Evolutionary conservation across 2,797 vertebrate genomes (phyloP).

Genomic region (Lithobates pipiens): DNA sequence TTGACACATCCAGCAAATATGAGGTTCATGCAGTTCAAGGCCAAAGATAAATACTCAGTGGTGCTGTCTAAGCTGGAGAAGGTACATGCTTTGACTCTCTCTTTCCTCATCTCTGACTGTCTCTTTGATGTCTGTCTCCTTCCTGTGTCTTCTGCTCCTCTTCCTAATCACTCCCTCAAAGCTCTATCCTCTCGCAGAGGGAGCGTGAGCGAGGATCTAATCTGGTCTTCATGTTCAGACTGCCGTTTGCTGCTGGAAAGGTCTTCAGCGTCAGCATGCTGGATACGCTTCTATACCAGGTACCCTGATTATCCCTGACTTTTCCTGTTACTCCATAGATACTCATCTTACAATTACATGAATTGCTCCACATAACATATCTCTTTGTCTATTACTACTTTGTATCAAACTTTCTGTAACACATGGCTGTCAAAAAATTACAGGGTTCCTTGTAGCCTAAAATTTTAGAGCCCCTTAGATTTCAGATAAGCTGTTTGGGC

Average conservation of each 20-base stretch:
- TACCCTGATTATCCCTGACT: conserved; percentile 57
- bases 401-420: background rate
- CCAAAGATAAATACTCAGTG: conserved; percentile 85
- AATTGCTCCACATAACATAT: background rate
- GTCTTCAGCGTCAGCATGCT: conserved; percentile 89
- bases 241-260: conserved; percentile 86
- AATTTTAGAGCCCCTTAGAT: background rate
- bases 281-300: conserved; percentile 87
- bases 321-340: background rate
- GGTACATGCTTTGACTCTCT: conserved; percentile 69
- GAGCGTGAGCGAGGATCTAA: conserved; percentile 86
- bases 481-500: background rate
- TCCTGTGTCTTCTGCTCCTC: conserved; percentile 16
- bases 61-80: conserved; percentile 86
- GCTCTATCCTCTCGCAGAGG: conserved; percentile 73
- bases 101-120: conserved; percentile 6
- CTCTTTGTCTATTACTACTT: background rate
- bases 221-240: conserved; percentile 86
- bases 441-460: background rate
- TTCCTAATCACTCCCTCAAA: conserved; percentile 43
- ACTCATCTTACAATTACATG: background rate
- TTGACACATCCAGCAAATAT: conserved; percentile 87
- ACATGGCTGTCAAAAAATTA: background rate
- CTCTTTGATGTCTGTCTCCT: conserved; percentile 14
- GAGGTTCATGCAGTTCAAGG: conserved; percentile 89